A percentile compares a stretch with the other conserved stretches of the same genome.
These are phyloP conservation scores for Habroteleia sp. DNA, from an alignment of 2,888 invertebrate species.

Conservation along the genomic window DNA sequence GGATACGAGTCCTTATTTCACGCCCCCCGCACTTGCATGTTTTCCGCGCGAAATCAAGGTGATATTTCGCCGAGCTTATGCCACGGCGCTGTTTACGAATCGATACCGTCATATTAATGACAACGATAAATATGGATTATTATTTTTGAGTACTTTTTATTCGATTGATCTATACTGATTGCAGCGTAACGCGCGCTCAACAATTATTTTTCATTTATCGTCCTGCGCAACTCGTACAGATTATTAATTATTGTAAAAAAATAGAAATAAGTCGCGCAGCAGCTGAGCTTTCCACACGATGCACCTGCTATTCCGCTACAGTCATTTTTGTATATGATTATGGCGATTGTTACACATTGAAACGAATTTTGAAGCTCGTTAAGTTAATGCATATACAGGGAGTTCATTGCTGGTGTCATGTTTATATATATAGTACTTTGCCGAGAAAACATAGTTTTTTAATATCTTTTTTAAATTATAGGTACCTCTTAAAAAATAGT, in stretches of 20 bases:
- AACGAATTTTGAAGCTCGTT: too few species aligned
- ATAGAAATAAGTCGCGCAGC: slow-evolving; percentile 6
- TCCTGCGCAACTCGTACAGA: background rate
- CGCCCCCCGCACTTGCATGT: too few species aligned
- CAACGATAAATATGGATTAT: slow-evolving; percentile 36
- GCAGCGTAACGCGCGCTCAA: slow-evolving; percentile 12
- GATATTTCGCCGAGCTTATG: slow-evolving; percentile 9
- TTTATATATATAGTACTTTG: too few species aligned
- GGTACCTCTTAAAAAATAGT: too few species aligned
- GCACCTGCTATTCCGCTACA: background rate
- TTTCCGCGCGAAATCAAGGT: background rate
- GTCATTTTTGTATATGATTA: too few species aligned
- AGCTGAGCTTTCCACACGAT: background rate
- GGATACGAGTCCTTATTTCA: too few species aligned
- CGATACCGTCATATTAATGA: slow-evolving; percentile 23
- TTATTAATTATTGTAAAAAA: slow-evolving; percentile 36
- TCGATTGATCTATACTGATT: slow-evolving; percentile 15
- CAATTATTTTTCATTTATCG: slow-evolving; percentile 41
- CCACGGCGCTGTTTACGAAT: slow-evolving; percentile 7
- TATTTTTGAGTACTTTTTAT: slow-evolving; percentile 12
- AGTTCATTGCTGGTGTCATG: too few species aligned
- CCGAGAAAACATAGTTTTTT: too few species aligned
- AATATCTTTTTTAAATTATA: too few species aligned
- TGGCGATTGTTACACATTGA: too few species aligned
- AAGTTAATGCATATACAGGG: too few species aligned